A percentile compares a stretch with the other conserved stretches of the same genome.
Conservation (phyloP, 2,797 vertebrate species). For the Stomatorhinus walkeri region DNA sequence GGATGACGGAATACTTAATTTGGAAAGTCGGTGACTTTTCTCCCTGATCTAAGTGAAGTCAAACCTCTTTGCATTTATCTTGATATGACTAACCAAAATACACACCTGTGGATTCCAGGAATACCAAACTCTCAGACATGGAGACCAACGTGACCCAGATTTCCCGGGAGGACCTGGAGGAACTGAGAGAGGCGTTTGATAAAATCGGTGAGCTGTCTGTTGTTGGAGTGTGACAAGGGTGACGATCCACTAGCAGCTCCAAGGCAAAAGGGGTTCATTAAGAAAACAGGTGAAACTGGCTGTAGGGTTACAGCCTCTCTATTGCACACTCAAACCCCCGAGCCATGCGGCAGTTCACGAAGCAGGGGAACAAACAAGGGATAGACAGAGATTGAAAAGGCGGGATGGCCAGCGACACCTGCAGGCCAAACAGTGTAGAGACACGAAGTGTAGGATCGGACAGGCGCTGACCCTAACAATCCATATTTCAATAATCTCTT, state of each 20-base stretch:
- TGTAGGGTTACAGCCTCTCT: not conserved
- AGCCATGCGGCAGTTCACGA: not conserved
- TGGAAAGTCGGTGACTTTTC: not conserved
- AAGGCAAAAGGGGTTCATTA: not conserved
- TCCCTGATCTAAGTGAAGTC: not conserved
- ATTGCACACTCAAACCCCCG: not conserved
- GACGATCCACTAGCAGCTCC: not conserved
- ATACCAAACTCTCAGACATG: conserved; percentile 51
- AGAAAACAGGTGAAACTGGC: not conserved
- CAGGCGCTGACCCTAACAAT: not conserved
- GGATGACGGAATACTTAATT: not conserved
- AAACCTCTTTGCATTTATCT: not conserved
- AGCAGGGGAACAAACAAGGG: not conserved
- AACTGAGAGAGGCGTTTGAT: conserved; percentile 82
- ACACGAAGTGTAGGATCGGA: not conserved
- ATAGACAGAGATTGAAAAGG: not conserved
- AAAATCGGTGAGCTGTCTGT: conserved; percentile 74
- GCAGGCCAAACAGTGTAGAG: not conserved
- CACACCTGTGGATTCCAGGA: not conserved
- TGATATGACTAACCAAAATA: not conserved
- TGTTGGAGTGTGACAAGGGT: not conserved
- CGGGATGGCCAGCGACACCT: not conserved
- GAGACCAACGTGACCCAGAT: conserved; percentile 80
- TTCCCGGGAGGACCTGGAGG: conserved; percentile 83
- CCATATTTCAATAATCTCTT: not conserved